Evolutionary conservation across 2,888 invertebrate species (phyloP).

Genomic region (Nymphalis polychloros): DNA sequence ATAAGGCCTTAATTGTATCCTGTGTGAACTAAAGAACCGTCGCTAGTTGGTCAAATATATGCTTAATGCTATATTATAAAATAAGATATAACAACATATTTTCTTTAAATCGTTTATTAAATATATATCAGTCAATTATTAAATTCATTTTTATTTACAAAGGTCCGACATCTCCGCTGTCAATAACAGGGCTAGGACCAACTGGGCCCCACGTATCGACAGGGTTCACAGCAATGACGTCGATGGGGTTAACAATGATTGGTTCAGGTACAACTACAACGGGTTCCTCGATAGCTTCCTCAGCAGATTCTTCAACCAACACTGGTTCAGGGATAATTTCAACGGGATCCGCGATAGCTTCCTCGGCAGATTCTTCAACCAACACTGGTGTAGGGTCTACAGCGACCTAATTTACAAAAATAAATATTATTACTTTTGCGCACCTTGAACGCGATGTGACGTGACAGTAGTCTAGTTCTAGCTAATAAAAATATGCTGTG

Average conservation of each 20-base stretch:
- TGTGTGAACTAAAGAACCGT: too few species aligned
- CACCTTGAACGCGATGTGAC: too few species aligned
- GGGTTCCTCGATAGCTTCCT: constrained; percentile 2
- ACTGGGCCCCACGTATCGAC: constrained; percentile 14
- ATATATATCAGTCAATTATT: neutral
- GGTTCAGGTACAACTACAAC: neutral
- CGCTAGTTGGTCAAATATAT: too few species aligned
- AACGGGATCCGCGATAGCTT: neutral
- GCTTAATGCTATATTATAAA: neutral
- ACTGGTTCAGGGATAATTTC: neutral
- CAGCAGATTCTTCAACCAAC: neutral
- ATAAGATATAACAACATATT: neutral
- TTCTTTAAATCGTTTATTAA: neutral
- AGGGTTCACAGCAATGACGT: constrained; percentile 36
- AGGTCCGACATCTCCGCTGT: constrained; percentile 17
- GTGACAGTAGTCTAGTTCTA: too few species aligned
- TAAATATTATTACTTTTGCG: too few species aligned
- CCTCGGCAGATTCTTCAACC: neutral
- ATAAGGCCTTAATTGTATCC: too few species aligned
- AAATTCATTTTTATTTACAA: constrained; percentile 8
- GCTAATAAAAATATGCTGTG: too few species aligned
- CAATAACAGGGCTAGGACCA: constrained; percentile 13
- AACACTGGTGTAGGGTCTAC: neutral
- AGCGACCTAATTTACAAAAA: constrained; percentile 2
- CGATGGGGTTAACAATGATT: constrained; percentile 34